Evolutionary conservation across 2,113 vertebrate genomes (phyloP).

Genomic region (Piprites chloris): DNA sequence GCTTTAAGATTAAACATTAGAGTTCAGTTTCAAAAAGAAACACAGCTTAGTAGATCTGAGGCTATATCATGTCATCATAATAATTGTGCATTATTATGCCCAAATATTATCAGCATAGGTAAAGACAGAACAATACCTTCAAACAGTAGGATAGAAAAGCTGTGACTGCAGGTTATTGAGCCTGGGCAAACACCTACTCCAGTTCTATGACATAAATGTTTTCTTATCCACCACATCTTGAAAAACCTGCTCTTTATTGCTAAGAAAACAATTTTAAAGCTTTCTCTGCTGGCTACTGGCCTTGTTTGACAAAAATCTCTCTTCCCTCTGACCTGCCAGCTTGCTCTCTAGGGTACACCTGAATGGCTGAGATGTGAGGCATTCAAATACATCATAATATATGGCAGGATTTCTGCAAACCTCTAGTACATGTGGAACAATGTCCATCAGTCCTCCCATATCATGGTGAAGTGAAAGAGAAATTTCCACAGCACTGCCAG

Average conservation of each 20-base stretch:
- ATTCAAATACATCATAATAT: background rate
- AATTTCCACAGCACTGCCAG: constrained; percentile 19
- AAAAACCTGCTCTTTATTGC: background rate
- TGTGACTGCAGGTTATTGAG: background rate
- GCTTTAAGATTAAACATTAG: background rate
- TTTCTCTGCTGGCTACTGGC: background rate
- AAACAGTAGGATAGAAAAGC: background rate
- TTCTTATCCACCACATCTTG: background rate
- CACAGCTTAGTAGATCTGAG: background rate
- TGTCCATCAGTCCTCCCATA: constrained; percentile 52
- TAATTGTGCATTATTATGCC: background rate
- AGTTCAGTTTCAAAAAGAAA: background rate
- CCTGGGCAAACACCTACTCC: background rate
- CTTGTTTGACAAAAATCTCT: background rate
- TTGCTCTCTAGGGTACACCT: background rate
- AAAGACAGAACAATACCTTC: background rate
- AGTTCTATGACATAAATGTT: background rate
- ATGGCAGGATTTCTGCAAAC: constrained; percentile 35
- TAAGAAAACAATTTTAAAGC: background rate
- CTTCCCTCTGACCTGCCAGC: background rate
- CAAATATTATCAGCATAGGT: background rate
- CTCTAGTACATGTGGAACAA: constrained; percentile 69
- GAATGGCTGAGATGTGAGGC: background rate
- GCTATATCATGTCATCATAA: background rate
- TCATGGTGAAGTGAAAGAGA: constrained; percentile 71